Conservation (phyloP, 2,113 vertebrate genomes). For the Ariopsis seemanni region DNA sequence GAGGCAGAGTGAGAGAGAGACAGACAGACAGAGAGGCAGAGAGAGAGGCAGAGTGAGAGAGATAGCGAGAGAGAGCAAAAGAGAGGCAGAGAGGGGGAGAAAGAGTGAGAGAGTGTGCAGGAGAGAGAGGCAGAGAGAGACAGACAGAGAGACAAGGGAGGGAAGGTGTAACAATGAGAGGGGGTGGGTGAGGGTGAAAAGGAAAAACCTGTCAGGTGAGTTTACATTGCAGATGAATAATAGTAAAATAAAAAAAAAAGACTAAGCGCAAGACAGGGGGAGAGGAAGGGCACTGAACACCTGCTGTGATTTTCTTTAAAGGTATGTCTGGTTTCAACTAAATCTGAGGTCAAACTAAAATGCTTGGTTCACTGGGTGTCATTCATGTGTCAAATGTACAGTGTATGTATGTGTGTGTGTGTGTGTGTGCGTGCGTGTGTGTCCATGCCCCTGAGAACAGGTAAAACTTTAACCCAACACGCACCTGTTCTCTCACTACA, state of each 20-base stretch:
- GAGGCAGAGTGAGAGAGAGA: neutral
- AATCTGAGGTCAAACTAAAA: neutral
- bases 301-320: conserved; percentile 29
- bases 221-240: conserved; percentile 68
- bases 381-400: neutral
- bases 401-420: neutral
- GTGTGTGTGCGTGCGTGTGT: neutral
- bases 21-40: neutral
- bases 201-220: conserved; percentile 72
- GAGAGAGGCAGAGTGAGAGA: too few relatives aligned
- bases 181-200: conserved; percentile 49
- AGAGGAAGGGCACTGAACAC: conserved; percentile 6
- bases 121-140: neutral
- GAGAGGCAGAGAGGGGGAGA: neutral
- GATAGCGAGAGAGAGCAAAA: too few relatives aligned
- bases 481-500: conserved; percentile 28
- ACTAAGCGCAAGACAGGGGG: conserved; percentile 39
- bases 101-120: neutral
- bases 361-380: neutral
- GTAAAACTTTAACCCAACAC: conserved; percentile 73
- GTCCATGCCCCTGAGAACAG: conserved; percentile 52
- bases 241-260: conserved; percentile 65
- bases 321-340: conserved; percentile 22
- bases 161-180: conserved; percentile 41
- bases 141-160: conserved; percentile 8